A percentile compares a stretch with the other conserved stretches of the same genome.
Conservation (phyloP, 2,888 invertebrate genomes). For the Standfussiana lucernea region DNA sequence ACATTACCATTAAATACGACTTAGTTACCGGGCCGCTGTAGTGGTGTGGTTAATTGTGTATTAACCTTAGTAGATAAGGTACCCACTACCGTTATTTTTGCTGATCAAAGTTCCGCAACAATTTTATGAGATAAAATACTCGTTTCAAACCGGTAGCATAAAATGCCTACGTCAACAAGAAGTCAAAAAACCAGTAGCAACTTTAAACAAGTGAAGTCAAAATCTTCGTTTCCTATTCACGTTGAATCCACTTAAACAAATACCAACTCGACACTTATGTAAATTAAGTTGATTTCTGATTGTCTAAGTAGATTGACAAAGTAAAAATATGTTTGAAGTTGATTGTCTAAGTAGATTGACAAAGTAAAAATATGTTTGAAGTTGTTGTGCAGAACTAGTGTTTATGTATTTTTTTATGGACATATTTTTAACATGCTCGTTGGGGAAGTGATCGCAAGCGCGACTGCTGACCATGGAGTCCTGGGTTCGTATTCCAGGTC, state of each 20-base stretch:
- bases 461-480: neutral
- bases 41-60: no score
- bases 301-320: no score
- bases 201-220: neutral
- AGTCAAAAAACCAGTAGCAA: conserved; percentile 5
- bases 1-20: no score
- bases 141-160: neutral
- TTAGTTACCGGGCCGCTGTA: no score
- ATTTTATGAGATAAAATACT: neutral
- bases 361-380: neutral
- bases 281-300: neutral
- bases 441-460: neutral
- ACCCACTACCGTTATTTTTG: neutral
- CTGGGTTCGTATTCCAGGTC: neutral
- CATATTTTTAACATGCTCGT: neutral
- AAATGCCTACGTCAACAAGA: neutral
- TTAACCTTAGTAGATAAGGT: neutral
- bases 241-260: neutral
- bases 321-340: neutral
- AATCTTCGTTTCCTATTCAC: neutral
- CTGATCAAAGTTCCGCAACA: neutral
- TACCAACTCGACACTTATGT: neutral
- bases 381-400: neutral
- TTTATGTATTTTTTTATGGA: neutral
- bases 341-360: neutral